These are phyloP conservation scores for Neodiprion lecontei DNA, from an alignment of 1,140 invertebrate genomes.

Conservation along the genomic window DNA sequence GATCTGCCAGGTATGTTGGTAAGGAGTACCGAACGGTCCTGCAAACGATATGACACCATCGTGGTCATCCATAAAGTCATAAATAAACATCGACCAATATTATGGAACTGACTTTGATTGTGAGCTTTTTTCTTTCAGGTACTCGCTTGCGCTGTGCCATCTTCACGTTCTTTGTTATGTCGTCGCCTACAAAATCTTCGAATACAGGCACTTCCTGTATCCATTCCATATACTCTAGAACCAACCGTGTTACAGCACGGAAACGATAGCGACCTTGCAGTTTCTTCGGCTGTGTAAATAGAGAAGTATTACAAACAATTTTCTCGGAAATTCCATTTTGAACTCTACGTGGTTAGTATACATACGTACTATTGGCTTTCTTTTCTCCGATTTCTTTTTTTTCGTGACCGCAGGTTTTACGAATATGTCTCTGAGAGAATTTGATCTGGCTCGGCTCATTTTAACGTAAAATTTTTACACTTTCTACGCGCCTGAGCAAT, in stretches of 20 bases:
- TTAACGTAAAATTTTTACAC: not conserved
- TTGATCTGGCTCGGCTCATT: not conserved
- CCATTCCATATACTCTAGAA: conserved; percentile 66
- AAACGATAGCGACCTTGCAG: conserved; percentile 63
- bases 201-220: conserved; percentile 54
- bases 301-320: not conserved
- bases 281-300: conserved; percentile 28
- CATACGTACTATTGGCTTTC: not conserved
- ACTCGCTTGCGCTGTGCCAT: conserved; percentile 52
- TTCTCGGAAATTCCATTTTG: not conserved
- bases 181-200: conserved; percentile 59
- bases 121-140: conserved; percentile 61
- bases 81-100: conserved; percentile 13
- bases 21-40: conserved; percentile 47
- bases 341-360: not conserved
- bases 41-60: conserved; percentile 16
- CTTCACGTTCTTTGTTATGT: conserved; percentile 62
- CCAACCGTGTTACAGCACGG: conserved; percentile 61
- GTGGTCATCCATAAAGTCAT: conserved; percentile 17
- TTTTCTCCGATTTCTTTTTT: not conserved
- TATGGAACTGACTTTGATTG: conserved; percentile 49
- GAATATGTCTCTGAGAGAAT: not conserved
- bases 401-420: not conserved
- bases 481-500: not conserved
- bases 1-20: conserved; percentile 30